Evolutionary conservation across 2,888 invertebrate species (phyloP).

Genomic region (Tanytarsus gracilentus): DNA sequence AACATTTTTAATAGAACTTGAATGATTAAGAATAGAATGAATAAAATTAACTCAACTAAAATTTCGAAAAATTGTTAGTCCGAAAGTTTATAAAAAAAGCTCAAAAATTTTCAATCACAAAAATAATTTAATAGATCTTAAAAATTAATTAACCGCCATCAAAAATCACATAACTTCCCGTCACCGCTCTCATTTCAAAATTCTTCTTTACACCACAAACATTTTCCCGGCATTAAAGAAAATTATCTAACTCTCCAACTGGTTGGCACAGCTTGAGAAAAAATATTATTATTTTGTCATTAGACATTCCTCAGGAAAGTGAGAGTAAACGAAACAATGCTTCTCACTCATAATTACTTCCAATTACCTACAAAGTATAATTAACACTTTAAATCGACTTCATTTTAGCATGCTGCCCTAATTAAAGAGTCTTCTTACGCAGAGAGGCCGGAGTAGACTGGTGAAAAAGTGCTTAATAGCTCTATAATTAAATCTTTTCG

Average conservation of each 20-base stretch:
- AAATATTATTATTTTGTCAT: neutral
- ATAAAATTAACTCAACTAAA: no score
- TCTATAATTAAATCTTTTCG: slow-evolving; percentile 11
- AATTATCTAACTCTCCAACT: neutral
- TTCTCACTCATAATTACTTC: slow-evolving; percentile 1
- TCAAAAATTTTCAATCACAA: no score
- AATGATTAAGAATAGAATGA: no score
- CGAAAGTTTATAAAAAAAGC: no score
- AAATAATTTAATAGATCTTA: no score
- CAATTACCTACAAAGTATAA: slow-evolving; percentile 9
- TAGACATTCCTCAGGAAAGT: neutral
- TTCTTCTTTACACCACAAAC: no score
- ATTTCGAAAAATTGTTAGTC: no score
- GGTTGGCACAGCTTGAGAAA: neutral
- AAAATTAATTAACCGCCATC: no score
- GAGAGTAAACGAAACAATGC: neutral
- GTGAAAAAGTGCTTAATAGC: neutral
- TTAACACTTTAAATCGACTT: slow-evolving; percentile 26
- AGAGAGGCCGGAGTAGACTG: no score
- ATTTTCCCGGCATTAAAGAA: neutral
- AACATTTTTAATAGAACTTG: no score
- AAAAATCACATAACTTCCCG: slow-evolving; percentile 4
- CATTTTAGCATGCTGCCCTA: slow-evolving; percentile 5
- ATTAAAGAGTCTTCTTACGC: slow-evolving; percentile 10
- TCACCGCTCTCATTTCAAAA: neutral